A percentile compares a stretch with the other conserved stretches of the same genome.
These are phyloP conservation scores for Cossypha polioptera DNA, from an alignment of 2,797 vertebrate species.

Conservation along the genomic window DNA sequence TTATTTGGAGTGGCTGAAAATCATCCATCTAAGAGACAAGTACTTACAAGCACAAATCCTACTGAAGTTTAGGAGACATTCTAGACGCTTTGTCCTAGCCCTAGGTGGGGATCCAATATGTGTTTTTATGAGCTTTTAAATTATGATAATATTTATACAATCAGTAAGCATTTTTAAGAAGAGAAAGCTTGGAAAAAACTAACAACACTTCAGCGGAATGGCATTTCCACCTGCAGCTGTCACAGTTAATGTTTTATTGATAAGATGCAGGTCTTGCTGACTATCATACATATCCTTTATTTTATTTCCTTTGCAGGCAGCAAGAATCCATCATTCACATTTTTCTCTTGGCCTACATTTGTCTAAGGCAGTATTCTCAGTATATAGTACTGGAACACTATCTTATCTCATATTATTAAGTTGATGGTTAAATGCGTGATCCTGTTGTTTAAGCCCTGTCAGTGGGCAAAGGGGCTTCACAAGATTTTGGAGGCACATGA, in stretches of 20 bases:
- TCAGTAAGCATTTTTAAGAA: neutral
- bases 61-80: neutral
- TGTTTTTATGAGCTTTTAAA: neutral
- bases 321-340: neutral
- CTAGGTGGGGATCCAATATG: neutral
- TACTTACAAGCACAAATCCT: neutral
- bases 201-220: neutral
- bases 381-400: neutral
- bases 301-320: neutral
- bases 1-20: neutral
- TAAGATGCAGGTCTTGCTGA: slow-evolving; percentile 3
- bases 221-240: neutral
- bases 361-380: neutral
- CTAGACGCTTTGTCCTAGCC: neutral
- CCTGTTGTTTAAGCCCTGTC: neutral
- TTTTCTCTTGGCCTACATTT: neutral
- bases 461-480: neutral
- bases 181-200: neutral
- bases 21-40: neutral
- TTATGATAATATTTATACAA: neutral
- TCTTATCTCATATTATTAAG: neutral
- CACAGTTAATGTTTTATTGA: slow-evolving; percentile 8
- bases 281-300: neutral
- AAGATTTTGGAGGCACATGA: neutral
- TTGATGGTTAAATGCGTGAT: neutral